These are phyloP conservation scores for Sylvilagus bachmani DNA, from an alignment of 2,113 vertebrate genomes.

Conservation along the genomic window DNA sequence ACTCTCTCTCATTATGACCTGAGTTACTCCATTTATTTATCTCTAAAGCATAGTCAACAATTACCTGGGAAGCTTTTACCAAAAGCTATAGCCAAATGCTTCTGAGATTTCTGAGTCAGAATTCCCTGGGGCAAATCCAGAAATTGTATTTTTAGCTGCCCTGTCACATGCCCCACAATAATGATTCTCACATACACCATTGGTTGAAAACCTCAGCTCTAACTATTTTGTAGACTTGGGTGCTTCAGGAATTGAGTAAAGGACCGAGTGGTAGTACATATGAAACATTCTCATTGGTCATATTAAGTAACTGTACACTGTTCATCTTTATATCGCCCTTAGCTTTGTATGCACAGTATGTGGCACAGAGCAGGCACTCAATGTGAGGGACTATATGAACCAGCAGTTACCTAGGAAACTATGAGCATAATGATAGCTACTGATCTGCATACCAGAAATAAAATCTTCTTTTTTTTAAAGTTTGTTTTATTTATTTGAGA, in stretches of 20 bases:
- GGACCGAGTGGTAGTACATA: background rate
- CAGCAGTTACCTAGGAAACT: background rate
- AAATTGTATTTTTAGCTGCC: background rate
- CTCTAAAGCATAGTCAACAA: conserved; percentile 18
- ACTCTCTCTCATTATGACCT: too few species aligned
- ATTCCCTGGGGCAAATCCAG: background rate
- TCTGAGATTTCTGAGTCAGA: background rate
- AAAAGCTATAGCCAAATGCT: background rate
- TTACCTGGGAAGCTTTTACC: background rate
- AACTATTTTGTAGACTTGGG: background rate
- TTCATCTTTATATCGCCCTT: background rate
- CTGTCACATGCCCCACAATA: background rate
- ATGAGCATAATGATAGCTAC: background rate
- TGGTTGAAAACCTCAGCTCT: background rate
- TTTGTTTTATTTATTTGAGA: too few species aligned
- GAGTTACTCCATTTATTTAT: conserved; percentile 7
- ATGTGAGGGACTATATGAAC: background rate
- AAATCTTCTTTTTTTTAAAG: background rate
- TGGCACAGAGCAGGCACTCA: background rate
- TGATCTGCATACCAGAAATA: background rate
- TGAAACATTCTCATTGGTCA: background rate
- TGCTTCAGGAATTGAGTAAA: background rate
- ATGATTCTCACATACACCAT: background rate
- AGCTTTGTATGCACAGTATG: background rate
- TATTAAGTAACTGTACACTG: background rate